These are phyloP conservation scores for Cremastobaeus sp. DNA, from an alignment of 2,888 invertebrate genomes.

Conservation along the genomic window DNA sequence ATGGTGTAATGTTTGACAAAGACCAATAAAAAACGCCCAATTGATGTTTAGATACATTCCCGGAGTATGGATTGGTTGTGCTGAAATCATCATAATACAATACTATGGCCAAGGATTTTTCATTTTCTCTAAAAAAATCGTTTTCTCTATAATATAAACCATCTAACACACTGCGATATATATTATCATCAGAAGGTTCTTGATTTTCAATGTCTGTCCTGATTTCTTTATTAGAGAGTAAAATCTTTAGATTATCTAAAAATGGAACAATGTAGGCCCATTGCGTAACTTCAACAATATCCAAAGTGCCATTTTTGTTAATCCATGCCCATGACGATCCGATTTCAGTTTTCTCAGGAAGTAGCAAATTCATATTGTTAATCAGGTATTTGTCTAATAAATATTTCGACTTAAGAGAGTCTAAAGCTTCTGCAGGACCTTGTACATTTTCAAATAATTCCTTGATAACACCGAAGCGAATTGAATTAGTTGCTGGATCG, in stretches of 20 bases:
- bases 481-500: not conserved
- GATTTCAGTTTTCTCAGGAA: not conserved
- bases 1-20: no score
- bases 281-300: constrained; percentile 15
- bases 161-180: not conserved
- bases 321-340: not conserved
- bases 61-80: not conserved
- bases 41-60: constrained; percentile 2
- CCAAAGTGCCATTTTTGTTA: not conserved
- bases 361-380: not conserved
- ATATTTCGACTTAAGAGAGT: not conserved
- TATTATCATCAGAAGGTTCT: not conserved
- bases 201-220: constrained; percentile 40
- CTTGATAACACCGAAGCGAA: not conserved
- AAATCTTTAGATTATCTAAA: constrained; percentile 42
- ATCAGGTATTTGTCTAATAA: constrained; percentile 2
- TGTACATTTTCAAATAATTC: not conserved
- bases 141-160: not conserved
- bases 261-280: constrained; percentile 55
- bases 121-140: not conserved
- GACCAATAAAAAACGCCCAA: constrained; percentile 22
- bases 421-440: not conserved
- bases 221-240: constrained; percentile 50
- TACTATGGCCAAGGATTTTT: constrained; percentile 1
- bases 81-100: not conserved